Evolutionary conservation across 1,140 invertebrate genomes (phyloP).

Genomic region (Orius insidiosus): DNA sequence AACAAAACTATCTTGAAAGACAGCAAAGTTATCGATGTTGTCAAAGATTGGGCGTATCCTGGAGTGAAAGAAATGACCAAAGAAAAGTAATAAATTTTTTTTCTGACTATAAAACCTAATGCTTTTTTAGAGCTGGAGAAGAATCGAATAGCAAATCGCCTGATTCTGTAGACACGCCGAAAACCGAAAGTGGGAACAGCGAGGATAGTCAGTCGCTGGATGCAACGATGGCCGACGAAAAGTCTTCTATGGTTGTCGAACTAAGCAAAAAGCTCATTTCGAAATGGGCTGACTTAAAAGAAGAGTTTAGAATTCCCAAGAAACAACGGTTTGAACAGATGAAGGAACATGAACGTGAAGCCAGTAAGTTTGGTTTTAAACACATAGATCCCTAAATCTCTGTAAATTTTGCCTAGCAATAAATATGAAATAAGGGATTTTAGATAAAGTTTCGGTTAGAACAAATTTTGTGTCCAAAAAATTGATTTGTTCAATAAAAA

Average conservation of each 20-base stretch:
- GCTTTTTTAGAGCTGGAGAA: conserved; percentile 6
- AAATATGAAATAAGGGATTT: too few relatives aligned
- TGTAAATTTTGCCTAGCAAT: too few relatives aligned
- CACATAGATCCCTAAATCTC: too few relatives aligned
- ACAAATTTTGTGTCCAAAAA: too few relatives aligned
- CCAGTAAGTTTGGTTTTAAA: too few relatives aligned
- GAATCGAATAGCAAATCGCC: background rate
- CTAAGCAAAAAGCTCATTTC: conserved; percentile 36
- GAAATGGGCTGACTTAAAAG: conserved; percentile 65
- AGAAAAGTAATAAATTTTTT: too few relatives aligned
- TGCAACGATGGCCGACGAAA: background rate
- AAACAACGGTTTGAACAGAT: conserved; percentile 82
- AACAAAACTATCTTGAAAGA: conserved; percentile 87
- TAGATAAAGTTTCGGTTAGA: too few relatives aligned
- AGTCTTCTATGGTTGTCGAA: background rate
- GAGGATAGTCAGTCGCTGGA: background rate
- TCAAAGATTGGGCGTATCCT: conserved; percentile 57
- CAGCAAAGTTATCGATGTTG: conserved; percentile 66
- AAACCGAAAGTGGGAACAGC: conserved; percentile 5
- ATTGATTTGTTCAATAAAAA: too few relatives aligned
- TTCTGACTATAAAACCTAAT: too few relatives aligned
- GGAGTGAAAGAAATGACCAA: conserved; percentile 13
- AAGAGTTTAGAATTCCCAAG: conserved; percentile 87
- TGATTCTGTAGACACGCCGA: conserved; percentile 4
- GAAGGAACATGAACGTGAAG: conserved; percentile 83